Conservation (phyloP, 2,113 vertebrate genomes). For the Pipa parva region DNA sequence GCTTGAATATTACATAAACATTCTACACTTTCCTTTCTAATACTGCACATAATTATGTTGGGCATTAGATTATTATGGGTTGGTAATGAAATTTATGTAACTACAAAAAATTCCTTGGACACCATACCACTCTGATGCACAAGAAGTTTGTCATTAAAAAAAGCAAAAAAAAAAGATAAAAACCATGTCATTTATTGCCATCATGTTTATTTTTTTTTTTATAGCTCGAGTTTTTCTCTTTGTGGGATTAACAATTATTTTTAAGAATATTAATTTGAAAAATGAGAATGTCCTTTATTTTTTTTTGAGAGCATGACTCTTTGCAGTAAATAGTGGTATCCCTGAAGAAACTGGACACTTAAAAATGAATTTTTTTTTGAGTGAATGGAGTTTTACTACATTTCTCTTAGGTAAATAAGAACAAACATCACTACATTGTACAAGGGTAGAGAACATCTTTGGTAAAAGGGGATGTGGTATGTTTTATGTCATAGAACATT, state of each 20-base stretch:
- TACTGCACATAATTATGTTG: constrained; percentile 28
- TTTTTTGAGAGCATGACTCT: not conserved
- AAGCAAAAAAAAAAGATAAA: not conserved
- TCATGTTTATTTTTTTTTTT: constrained; percentile 25
- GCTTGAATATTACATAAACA: constrained; percentile 6
- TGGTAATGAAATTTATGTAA: constrained; percentile 13
- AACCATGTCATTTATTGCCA: constrained; percentile 36
- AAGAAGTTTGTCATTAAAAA: not conserved
- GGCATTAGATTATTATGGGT: constrained; percentile 10
- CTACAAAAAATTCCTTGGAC: too few relatives aligned
- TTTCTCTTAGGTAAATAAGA: not conserved
- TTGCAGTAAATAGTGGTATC: not conserved
- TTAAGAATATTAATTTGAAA: not conserved
- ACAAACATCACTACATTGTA: not conserved
- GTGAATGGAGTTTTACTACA: too few relatives aligned
- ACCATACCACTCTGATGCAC: not conserved
- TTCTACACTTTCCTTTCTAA: constrained; percentile 9
- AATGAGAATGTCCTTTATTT: too few relatives aligned
- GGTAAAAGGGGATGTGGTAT: not conserved
- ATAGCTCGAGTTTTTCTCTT: not conserved
- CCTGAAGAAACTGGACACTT: not conserved
- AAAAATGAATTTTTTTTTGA: too few relatives aligned
- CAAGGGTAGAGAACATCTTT: not conserved
- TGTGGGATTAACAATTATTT: not conserved
- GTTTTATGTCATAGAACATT: not conserved